phyloP scores from a whole-genome alignment of 2,888 invertebrate species.

The Noctua fimbriata region DNA sequence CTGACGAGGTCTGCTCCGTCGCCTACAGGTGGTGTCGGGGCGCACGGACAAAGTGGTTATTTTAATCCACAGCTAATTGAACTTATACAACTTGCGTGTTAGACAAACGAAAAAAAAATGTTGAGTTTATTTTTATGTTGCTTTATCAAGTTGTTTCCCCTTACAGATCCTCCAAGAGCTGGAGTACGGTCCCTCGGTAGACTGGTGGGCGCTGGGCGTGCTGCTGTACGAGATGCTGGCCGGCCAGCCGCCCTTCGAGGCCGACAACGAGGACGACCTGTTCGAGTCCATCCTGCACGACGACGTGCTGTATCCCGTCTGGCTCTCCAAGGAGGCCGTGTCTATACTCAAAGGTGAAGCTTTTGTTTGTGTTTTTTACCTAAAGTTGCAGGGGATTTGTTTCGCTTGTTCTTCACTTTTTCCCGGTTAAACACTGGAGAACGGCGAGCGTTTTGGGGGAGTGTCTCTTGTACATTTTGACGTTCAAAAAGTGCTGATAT shows the following conservation, averaged over 20 bases:
- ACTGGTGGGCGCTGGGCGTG: conserved; percentile 99
- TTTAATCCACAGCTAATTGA: neutral
- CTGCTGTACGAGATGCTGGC: conserved; percentile 99
- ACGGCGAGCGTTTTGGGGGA: neutral
- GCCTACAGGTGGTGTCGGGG: neutral
- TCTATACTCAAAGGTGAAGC: conserved; percentile 83
- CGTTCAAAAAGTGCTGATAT: neutral
- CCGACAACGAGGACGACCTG: conserved; percentile 99
- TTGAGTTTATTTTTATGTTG: no score
- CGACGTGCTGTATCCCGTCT: conserved; percentile 99
- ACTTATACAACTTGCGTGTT: no score
- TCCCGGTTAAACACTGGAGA: neutral
- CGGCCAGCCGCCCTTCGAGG: conserved; percentile 99
- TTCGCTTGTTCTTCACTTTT: no score
- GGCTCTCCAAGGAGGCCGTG: conserved; percentile 91
- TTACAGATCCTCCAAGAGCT: conserved; percentile 96
- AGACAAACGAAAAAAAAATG: no score
- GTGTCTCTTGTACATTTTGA: neutral
- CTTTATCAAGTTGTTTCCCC: neutral
- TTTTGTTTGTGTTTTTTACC: no score
- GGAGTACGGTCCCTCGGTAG: conserved; percentile 97
- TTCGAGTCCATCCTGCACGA: conserved; percentile 99
- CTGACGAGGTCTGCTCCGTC: neutral
- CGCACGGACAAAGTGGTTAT: neutral
- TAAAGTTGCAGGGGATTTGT: no score